Evolutionary conservation across 2,797 vertebrate species (phyloP), one percentile per base, ranked within the genome.

Genomic region (Oreochromis mossambicus): DNA sequence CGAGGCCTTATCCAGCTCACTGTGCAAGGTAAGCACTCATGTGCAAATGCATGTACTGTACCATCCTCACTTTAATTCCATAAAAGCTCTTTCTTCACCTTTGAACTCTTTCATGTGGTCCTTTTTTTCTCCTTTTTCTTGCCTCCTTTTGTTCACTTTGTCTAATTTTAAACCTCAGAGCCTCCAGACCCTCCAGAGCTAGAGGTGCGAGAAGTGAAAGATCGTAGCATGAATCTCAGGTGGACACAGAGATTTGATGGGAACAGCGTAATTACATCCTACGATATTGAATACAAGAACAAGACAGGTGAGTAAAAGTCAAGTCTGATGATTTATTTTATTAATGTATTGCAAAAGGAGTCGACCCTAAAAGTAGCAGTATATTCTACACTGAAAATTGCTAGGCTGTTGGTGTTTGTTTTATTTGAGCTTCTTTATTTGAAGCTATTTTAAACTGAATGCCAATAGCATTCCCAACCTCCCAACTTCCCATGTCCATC

Each of bases 201-300:
- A 90, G 98, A 99, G 94, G 98, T 99, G 79, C 96, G 98, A 0
- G 98, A 99, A 93, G 98, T 99, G 34, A 99, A 99, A 91, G 98
- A 99, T 90, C 97, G 98, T 12, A 99, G 98, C 32, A 99, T 99
- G 98, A 99, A 99, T 85, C 93, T 99, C 61, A 95, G 98, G 29
- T 99, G 98, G 98, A 99, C 98, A 0, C 98, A 99, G 94, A 92
- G 98, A 34, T 99, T 99, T 6, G 98, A 99, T 0, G 98, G 98
- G 79, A 99, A 99, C 96, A 99, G 98, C 78, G 97, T 98, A 92
- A 99, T 99, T 93, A 98, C 98, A 0, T 98, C 97, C 2, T 99
- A 99, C 1, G 98, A 99, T 79, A 99, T 99, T 1, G 98, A 99
- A 86, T 99, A 99, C 94, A 99, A 99, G 94, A 99, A 99, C 92